phyloP scores from a whole-genome alignment of 1,140 invertebrate genomes.

The Nilaparvata lugens region DNA sequence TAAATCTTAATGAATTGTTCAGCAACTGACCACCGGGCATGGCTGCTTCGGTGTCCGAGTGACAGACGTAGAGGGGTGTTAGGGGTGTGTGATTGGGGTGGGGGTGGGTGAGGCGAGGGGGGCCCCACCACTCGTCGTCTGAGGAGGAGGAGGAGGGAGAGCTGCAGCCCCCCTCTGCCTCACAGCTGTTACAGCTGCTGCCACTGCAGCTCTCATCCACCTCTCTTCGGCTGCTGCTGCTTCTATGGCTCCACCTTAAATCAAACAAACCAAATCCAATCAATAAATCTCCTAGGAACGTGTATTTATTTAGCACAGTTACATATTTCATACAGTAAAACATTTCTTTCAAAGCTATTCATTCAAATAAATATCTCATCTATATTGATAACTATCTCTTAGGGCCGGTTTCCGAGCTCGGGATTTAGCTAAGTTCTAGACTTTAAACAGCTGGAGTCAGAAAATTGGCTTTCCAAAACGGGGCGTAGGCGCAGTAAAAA shows the following conservation, averaged over 20 bases:
- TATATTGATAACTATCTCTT: no score
- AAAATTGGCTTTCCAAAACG: no score
- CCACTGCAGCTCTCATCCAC: not conserved
- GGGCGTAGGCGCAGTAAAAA: no score
- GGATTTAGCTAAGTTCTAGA: no score
- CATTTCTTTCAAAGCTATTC: no score
- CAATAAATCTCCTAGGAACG: no score
- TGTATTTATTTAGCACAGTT: no score
- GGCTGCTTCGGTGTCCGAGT: slow-evolving; percentile 15
- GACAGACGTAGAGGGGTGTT: not conserved
- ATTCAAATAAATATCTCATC: no score
- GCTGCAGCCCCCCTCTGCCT: not conserved
- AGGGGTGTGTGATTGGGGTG: not conserved
- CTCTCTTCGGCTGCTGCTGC: not conserved
- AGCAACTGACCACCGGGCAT: slow-evolving; percentile 18
- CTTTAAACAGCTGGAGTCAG: no score
- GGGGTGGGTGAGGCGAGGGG: not conserved
- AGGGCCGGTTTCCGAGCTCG: no score
- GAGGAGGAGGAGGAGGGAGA: slow-evolving; percentile 1
- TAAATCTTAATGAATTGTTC: not conserved
- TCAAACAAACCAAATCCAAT: not conserved
- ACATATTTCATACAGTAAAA: no score
- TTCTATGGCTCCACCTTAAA: not conserved
- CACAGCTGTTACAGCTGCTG: not conserved
- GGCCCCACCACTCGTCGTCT: slow-evolving; percentile 3